These are phyloP conservation scores for Riptortus pedestris DNA, from an alignment of 1,140 invertebrate genomes.

Conservation along the genomic window DNA sequence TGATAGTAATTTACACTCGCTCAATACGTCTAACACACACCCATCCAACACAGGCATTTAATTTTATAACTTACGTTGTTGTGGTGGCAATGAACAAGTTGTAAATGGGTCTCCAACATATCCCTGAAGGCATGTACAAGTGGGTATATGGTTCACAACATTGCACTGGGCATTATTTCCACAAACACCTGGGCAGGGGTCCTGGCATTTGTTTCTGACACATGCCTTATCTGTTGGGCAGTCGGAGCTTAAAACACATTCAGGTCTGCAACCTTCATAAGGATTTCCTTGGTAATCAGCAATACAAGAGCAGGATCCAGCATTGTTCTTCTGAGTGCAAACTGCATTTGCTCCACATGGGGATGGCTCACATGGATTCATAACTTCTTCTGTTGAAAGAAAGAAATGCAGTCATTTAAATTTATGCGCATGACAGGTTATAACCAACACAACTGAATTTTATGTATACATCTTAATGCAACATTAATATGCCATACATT, in stretches of 20 bases:
- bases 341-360: slow-evolving; percentile 57
- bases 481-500: too few relatives aligned
- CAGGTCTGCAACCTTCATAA: slow-evolving; percentile 43
- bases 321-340: slow-evolving; percentile 42
- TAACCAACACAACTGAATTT: too few relatives aligned
- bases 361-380: slow-evolving; percentile 46
- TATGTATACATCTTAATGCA: too few relatives aligned
- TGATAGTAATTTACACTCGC: too few relatives aligned
- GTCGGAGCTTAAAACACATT: slow-evolving; percentile 47
- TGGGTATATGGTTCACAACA: slow-evolving; percentile 52
- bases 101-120: slow-evolving; percentile 42
- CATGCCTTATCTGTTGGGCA: slow-evolving; percentile 43
- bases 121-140: slow-evolving; percentile 47
- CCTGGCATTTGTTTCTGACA: slow-evolving; percentile 37
- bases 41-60: too few relatives aligned
- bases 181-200: slow-evolving; percentile 49
- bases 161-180: slow-evolving; percentile 40
- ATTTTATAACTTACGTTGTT: slow-evolving; percentile 9
- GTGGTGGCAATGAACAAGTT: slow-evolving; percentile 34
- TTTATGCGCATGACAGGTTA: too few relatives aligned
- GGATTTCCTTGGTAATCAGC: slow-evolving; percentile 41
- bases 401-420: background rate
- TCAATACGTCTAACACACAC: too few relatives aligned
- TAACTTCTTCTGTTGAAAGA: slow-evolving; percentile 29
- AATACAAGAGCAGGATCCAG: slow-evolving; percentile 50